Base-by-base conservation (phyloP, 2,888 invertebrate species). In the Cryptus viduatorius region DNA sequence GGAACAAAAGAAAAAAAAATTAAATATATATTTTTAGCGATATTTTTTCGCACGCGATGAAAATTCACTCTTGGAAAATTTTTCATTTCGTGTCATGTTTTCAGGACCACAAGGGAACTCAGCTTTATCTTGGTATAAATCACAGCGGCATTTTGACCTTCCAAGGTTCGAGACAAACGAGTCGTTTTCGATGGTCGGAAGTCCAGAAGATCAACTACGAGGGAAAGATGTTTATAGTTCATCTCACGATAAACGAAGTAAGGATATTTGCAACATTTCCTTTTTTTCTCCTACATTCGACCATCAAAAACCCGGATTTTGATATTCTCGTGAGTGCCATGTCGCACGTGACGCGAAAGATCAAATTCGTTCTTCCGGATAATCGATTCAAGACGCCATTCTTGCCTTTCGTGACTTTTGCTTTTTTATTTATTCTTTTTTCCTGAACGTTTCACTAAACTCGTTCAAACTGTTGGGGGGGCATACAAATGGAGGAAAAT, bases 171-270 rank as follows among this genome's bases (percentile, higher is more conserved):
- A 96, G 97, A 90, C 97, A 98, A 93, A 98, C 98, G 3, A 97
- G 99, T 93, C 98, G 98, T 94, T 99, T 99, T 94, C 97, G 98
- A 91, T 99, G 99, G 99, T 96, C 96, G 84, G 98, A 99, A 94
- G 97, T 99, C 72, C 97, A 98, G 92, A 98, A 98, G 94, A 97
- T 99, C 89, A 99, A 99, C 94, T 99, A 98, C 92, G 98, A 99
- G 93, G 98, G 99, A 29, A 98, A 98, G 94, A 99, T 99, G 98
- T 98, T 99, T 92, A 98, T 99, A 88, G 97, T 98, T 77, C 98
- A 99, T 94, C 95, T 98, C 83, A 97, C 97, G 91, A 97, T 98
- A 92, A 97, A 97, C 79, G 98, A 99, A 95, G 98, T 98, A 92
- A 95, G 95, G 44, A 29, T 24, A 37, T 37, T 10, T 29, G 14